A percentile compares a stretch with the other conserved stretches of the same genome.
Conservation (phyloP, 2,888 invertebrate species). For the Eueremaeus valkanovi region DNA sequence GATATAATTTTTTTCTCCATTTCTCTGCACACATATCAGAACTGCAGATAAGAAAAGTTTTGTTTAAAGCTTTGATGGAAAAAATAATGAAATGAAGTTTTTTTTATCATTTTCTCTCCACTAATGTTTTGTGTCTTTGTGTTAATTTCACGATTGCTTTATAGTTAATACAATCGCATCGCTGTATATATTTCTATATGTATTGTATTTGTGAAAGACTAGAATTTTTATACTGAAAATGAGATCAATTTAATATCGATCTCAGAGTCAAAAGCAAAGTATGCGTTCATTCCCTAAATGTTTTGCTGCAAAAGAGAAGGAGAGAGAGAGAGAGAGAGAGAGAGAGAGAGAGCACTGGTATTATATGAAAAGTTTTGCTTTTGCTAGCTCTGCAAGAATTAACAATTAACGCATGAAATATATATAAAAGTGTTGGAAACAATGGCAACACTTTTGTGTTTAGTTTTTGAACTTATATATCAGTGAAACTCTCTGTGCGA, state of each 20-base stretch:
- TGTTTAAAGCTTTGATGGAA: background rate
- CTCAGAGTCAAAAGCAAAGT: background rate
- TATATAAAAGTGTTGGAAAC: constrained; percentile 2
- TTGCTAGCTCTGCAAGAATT: background rate
- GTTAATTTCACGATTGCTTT: constrained; percentile 10
- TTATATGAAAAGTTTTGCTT: background rate
- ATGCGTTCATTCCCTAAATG: background rate
- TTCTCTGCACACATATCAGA: background rate
- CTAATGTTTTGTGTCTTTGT: constrained; percentile 9
- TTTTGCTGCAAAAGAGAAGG: no score
- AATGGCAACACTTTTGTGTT: constrained; percentile 30
- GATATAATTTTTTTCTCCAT: background rate
- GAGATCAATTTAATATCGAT: constrained; percentile 30
- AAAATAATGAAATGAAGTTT: constrained; percentile 12
- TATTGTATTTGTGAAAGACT: background rate
- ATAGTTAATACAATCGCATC: background rate
- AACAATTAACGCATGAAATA: constrained; percentile 28
- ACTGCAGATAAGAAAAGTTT: background rate
- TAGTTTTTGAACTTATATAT: constrained; percentile 8
- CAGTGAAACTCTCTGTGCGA: background rate
- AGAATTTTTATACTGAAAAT: constrained; percentile 5
- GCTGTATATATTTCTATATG: no score
- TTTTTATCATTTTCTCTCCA: background rate
- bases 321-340: background rate
- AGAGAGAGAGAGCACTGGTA: background rate